A percentile compares a stretch with the other conserved stretches of the same genome.
Evolutionary conservation across 1,140 invertebrate genomes (phyloP).

Genomic region (Harpegnathos saltator): DNA sequence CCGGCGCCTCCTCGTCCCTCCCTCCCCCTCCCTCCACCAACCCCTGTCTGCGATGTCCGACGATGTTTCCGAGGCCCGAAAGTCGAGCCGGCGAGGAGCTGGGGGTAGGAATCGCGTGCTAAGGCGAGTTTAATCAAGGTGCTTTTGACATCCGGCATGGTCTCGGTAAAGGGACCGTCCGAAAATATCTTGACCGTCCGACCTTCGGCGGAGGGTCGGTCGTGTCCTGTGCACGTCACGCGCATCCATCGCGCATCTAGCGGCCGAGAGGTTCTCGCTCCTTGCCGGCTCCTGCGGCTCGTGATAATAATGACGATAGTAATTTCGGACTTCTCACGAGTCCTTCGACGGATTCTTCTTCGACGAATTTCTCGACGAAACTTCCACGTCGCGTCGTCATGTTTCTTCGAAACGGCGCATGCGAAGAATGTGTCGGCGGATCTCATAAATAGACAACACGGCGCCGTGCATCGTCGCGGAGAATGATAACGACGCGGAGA

Average conservation of each 20-base stretch:
- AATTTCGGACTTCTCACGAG: too few species aligned
- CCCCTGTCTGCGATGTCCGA: conserved; percentile 28
- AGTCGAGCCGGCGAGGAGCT: neutral
- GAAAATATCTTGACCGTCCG: conserved; percentile 56
- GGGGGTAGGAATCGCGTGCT: conserved; percentile 59
- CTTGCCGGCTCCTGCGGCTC: conserved; percentile 20
- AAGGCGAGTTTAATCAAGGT: conserved; percentile 74
- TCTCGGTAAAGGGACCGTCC: conserved; percentile 54
- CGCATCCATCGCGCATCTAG: neutral
- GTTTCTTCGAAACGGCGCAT: too few species aligned
- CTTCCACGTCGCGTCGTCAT: too few species aligned
- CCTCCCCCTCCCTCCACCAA: neutral
- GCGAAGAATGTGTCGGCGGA: too few species aligned
- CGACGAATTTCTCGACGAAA: too few species aligned
- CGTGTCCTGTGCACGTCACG: too few species aligned
- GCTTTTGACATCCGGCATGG: conserved; percentile 68
- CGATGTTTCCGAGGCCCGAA: conserved; percentile 2
- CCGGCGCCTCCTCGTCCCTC: too few species aligned
- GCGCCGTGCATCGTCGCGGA: too few species aligned
- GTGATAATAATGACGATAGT: too few species aligned
- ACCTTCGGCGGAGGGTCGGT: conserved; percentile 1
- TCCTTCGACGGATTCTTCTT: too few species aligned
- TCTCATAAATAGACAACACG: too few species aligned
- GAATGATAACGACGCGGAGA: too few species aligned
- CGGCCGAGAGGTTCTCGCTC: neutral